Evolutionary conservation across 2,888 invertebrate genomes (phyloP).

Genomic region (Rutpela maculata): DNA sequence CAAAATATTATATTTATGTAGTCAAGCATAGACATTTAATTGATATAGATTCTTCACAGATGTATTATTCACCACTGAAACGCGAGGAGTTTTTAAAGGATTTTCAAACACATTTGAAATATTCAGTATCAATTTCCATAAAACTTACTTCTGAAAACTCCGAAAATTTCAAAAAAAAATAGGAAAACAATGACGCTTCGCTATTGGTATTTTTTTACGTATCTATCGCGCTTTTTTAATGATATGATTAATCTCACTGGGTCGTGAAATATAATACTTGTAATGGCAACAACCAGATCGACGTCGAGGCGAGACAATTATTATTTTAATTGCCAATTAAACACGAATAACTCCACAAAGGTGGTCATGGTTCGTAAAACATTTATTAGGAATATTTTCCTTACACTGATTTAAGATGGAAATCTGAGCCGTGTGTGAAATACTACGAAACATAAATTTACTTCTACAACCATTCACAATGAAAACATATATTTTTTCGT

Average conservation of each 20-base stretch:
- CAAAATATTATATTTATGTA: no score
- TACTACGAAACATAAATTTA: background rate
- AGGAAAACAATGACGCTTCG: background rate
- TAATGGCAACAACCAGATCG: background rate
- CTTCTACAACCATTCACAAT: background rate
- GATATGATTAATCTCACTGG: background rate
- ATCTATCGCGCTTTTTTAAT: background rate
- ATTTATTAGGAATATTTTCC: background rate
- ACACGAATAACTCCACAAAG: slow-evolving; percentile 3
- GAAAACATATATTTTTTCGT: background rate
- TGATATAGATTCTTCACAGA: no score
- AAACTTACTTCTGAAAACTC: no score
- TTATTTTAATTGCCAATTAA: slow-evolving; percentile 7
- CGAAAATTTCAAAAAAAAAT: no score
- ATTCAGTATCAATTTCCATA: no score
- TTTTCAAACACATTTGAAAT: no score
- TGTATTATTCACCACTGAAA: no score
- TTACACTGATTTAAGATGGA: background rate
- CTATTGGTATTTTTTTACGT: background rate
- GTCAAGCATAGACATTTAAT: no score
- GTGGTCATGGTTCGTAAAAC: background rate
- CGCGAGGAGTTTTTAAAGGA: no score
- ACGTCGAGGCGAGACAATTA: background rate
- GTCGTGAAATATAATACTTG: background rate
- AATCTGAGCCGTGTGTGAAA: background rate